phyloP scores from a whole-genome alignment of 2,797 vertebrate genomes.

The Cynodonichthys magdalenae region DNA sequence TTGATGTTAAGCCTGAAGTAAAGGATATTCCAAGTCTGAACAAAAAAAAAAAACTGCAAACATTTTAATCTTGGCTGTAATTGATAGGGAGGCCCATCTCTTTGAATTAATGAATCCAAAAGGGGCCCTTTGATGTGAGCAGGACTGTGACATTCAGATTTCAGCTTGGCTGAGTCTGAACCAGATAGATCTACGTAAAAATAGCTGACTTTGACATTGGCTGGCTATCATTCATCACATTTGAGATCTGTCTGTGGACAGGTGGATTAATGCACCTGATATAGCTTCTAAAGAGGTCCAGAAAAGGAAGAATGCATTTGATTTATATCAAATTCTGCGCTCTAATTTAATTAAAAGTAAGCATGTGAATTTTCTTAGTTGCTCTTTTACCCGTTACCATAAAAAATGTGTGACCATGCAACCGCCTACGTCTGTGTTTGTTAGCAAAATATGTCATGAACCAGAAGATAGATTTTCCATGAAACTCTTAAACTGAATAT shows the following conservation, averaged over 20 bases:
- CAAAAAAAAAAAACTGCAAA: constrained; percentile 57
- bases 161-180: constrained; percentile 69
- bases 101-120: constrained; percentile 74
- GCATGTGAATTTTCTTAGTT: constrained; percentile 1
- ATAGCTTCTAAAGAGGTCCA: constrained; percentile 42
- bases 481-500: too few species aligned
- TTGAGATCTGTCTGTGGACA: constrained; percentile 66
- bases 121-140: constrained; percentile 72
- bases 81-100: constrained; percentile 68
- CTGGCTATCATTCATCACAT: constrained; percentile 71
- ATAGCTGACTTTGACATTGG: constrained; percentile 74
- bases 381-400: too few species aligned
- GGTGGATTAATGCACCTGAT: constrained; percentile 68
- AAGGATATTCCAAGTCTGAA: constrained; percentile 51
- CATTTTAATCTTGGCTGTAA: constrained; percentile 72
- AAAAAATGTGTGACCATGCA: too few species aligned
- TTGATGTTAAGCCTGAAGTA: constrained; percentile 55
- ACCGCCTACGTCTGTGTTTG: too few species aligned
- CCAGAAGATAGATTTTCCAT: too few species aligned
- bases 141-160: constrained; percentile 76
- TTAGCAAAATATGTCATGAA: too few species aligned
- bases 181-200: constrained; percentile 64
- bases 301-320: constrained; percentile 16
- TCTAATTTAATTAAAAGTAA: constrained; percentile 25
- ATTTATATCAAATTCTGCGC: constrained; percentile 32